Percentiles rank a stretch among this genome's conserved stretches.
Evolutionary conservation across 2,113 vertebrate genomes (phyloP).

Genomic region (Panthera uncia): DNA sequence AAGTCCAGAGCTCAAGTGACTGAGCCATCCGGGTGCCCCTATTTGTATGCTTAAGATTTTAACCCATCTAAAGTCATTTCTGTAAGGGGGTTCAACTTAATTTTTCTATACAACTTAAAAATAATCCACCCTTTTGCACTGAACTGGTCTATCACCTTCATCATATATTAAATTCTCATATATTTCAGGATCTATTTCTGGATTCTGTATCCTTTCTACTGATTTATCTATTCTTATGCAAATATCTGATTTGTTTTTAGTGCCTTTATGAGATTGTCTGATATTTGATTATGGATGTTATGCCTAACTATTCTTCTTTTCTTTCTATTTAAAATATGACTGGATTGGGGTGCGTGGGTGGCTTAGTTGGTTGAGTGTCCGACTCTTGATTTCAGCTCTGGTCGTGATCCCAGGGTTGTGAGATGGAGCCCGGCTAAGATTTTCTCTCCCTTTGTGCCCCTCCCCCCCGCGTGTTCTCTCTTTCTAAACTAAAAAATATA

Average conservation of each 20-base stretch:
- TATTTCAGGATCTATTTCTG: neutral
- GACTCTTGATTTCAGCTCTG: no score
- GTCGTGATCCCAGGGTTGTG: no score
- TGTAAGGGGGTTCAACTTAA: neutral
- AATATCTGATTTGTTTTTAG: neutral
- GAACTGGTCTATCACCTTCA: neutral
- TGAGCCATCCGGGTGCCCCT: no score
- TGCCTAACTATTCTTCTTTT: neutral
- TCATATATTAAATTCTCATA: neutral
- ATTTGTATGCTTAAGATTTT: slow-evolving; percentile 7
- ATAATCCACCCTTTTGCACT: neutral
- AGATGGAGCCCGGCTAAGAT: no score
- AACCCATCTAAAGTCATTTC: slow-evolving; percentile 6
- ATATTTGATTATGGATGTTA: neutral
- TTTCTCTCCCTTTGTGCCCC: no score
- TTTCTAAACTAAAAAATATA: no score
- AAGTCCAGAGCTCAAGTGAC: no score
- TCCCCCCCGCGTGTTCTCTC: no score
- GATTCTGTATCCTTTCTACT: neutral
- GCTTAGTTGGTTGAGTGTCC: no score
- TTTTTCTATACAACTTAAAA: slow-evolving; percentile 9
- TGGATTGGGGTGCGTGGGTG: neutral
- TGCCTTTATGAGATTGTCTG: neutral
- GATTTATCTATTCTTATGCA: neutral
- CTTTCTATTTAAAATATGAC: neutral